phyloP scores from a whole-genome alignment of 2,888 invertebrate species.

The Philereme transversata region DNA sequence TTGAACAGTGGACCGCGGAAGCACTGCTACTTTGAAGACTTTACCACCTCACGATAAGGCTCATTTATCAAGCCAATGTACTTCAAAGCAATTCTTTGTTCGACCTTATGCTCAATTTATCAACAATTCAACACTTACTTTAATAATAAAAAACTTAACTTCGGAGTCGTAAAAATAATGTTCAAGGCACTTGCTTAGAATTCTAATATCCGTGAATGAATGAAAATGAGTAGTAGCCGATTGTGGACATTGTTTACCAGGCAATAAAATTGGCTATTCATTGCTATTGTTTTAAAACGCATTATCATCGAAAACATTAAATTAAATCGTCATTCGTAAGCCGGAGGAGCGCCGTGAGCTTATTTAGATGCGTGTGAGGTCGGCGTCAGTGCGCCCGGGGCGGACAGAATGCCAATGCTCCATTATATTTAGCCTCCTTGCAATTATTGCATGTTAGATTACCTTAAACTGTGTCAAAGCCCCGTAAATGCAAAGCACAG shows the following conservation, averaged over 20 bases:
- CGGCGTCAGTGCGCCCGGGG: slow-evolving; percentile 56
- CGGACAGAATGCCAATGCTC: slow-evolving; percentile 68
- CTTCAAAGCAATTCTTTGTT: slow-evolving; percentile 14
- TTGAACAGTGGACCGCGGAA: slow-evolving; percentile 24
- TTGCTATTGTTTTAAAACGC: slow-evolving; percentile 60
- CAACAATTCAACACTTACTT: slow-evolving; percentile 23
- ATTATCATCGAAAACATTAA: slow-evolving; percentile 62
- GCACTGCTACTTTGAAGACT: slow-evolving; percentile 19
- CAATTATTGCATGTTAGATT: slow-evolving; percentile 66
- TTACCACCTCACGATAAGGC: slow-evolving; percentile 21
- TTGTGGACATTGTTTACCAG: slow-evolving; percentile 34
- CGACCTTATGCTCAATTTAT: slow-evolving; percentile 20
- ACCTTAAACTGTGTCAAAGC: slow-evolving; percentile 68
- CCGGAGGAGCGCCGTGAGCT: slow-evolving; percentile 58
- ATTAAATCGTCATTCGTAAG: slow-evolving; percentile 74
- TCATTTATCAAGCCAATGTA: slow-evolving; percentile 23
- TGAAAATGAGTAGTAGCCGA: slow-evolving; percentile 28
- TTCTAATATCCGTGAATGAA: slow-evolving; percentile 32
- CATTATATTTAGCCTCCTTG: slow-evolving; percentile 71
- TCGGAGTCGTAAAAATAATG: slow-evolving; percentile 24
- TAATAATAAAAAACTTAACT: slow-evolving; percentile 29
- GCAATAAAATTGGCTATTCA: slow-evolving; percentile 30
- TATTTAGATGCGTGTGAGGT: slow-evolving; percentile 73
- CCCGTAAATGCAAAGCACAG: slow-evolving; percentile 38
- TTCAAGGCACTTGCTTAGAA: slow-evolving; percentile 27